Evolutionary conservation across 2,888 invertebrate genomes (phyloP).

Genomic region (Nipponacmea schrenckii): DNA sequence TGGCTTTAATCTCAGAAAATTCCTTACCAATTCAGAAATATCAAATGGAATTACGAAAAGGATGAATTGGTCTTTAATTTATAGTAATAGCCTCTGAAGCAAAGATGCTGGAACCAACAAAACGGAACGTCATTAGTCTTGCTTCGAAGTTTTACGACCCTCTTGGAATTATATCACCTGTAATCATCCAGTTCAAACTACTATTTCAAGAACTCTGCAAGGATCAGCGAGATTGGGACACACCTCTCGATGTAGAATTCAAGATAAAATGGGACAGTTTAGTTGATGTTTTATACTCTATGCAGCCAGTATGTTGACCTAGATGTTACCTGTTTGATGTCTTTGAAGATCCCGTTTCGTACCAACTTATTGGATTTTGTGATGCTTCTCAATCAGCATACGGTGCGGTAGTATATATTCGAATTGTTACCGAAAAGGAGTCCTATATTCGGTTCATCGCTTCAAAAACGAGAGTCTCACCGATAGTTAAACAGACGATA

Average conservation of each 20-base stretch:
- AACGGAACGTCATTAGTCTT: neutral
- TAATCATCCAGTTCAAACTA: neutral
- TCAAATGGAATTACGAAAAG: neutral
- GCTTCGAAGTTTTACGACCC: constrained; percentile 1
- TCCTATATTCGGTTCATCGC: neutral
- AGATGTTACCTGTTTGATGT: neutral
- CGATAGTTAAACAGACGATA: neutral
- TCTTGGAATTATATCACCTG: neutral
- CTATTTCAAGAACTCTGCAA: neutral
- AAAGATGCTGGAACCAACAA: neutral
- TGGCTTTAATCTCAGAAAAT: constrained; percentile 3
- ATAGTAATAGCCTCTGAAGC: neutral
- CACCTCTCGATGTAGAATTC: neutral
- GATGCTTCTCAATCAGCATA: neutral
- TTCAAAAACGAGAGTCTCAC: neutral
- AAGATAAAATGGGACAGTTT: neutral
- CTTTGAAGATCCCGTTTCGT: neutral
- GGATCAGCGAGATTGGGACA: neutral
- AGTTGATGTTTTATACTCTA: neutral
- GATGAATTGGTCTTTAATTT: neutral
- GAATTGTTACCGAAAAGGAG: neutral
- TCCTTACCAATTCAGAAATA: neutral
- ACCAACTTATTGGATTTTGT: constrained; percentile 1
- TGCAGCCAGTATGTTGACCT: neutral
- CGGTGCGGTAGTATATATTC: neutral